A percentile compares a stretch with the other conserved stretches of the same genome.
Evolutionary conservation across 2,797 vertebrate genomes (phyloP).

Genomic region (Sparidentex hasta): DNA sequence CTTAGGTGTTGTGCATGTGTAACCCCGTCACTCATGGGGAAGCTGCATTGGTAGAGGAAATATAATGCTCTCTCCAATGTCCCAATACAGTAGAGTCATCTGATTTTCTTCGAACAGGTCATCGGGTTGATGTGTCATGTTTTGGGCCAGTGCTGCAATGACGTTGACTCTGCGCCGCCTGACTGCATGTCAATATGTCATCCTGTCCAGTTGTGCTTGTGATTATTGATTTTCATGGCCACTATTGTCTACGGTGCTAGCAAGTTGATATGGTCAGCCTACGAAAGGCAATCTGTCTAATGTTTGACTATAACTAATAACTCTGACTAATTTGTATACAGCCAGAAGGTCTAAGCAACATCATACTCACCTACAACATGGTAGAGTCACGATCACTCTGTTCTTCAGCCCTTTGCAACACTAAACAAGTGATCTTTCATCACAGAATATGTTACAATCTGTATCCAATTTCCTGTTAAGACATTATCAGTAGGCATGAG

Average conservation of each 20-base stretch:
- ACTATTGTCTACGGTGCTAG: not conserved
- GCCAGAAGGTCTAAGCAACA: not conserved
- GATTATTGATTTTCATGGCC: not conserved
- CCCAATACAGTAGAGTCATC: too few relatives aligned
- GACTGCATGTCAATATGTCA: not conserved
- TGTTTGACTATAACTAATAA: not conserved
- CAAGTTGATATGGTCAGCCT: not conserved
- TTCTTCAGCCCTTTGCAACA: not conserved
- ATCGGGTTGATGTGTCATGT: too few relatives aligned
- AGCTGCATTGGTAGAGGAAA: too few relatives aligned
- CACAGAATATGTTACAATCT: too few relatives aligned
- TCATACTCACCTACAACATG: not conserved
- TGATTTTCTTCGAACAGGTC: too few relatives aligned
- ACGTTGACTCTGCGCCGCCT: not conserved
- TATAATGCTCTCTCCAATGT: too few relatives aligned
- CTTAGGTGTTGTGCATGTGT: too few relatives aligned
- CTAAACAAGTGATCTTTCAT: not conserved
- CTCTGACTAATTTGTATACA: not conserved
- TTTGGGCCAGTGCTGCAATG: not conserved
- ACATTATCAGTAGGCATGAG: too few relatives aligned
- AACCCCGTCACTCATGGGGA: too few relatives aligned
- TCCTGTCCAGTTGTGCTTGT: not conserved
- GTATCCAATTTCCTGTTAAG: too few relatives aligned
- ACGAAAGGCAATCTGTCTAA: not conserved
- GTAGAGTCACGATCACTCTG: too few relatives aligned